Evolutionary conservation across 37 sponge, comb jelly and placozoan species (phyloP).

Genomic region (Agelas oroides): DNA sequence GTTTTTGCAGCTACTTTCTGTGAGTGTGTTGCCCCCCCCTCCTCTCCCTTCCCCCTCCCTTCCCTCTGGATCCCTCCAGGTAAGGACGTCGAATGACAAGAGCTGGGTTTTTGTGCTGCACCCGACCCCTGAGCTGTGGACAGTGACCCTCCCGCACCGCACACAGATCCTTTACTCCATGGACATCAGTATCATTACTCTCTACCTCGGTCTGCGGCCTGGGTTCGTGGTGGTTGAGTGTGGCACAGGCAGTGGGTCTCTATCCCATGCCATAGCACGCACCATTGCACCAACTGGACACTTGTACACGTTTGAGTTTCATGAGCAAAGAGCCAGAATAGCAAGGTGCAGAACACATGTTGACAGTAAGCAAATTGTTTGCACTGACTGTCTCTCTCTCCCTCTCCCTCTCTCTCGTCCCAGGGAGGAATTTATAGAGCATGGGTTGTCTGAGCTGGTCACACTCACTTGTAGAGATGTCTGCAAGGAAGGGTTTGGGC

Average conservation of each 20-base stretch:
- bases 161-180: conserved; percentile 96
- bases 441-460: conserved; percentile 85
- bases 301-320: conserved; percentile 95
- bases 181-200: conserved; percentile 83
- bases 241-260: conserved; percentile 96
- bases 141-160: conserved; percentile 91
- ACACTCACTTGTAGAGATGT: conserved; percentile 88
- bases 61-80: conserved; percentile 35
- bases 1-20: no score
- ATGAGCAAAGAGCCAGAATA: conserved; percentile 76
- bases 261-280: conserved; percentile 92
- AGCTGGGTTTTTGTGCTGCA: conserved; percentile 77
- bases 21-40: no score
- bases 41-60: no score
- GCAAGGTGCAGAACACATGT: conserved; percentile 87
- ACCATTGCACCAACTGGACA: conserved; percentile 93
- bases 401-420: not conserved
- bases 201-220: conserved; percentile 86
- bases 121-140: conserved; percentile 98
- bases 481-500: conserved; percentile 88
- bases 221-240: conserved; percentile 89
- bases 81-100: conserved; percentile 81
- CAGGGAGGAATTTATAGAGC: conserved; percentile 84
- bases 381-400: not conserved
- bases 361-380: no score